phyloP scores from a whole-genome alignment of 2,888 invertebrate species.

The Nycteola revayana region DNA sequence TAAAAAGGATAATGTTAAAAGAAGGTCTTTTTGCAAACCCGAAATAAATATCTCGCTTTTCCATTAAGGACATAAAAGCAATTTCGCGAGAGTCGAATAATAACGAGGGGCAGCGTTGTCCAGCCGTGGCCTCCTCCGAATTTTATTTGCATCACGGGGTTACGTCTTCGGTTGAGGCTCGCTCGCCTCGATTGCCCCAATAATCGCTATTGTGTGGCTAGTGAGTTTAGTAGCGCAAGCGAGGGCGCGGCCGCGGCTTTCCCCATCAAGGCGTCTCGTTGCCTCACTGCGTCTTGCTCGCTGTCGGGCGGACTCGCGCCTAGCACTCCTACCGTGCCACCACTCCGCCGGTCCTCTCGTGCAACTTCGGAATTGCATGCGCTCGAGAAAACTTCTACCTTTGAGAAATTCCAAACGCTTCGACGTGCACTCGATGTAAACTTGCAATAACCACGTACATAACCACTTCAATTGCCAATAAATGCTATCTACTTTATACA shows the following conservation, averaged over 20 bases:
- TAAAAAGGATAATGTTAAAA: constrained; percentile 63
- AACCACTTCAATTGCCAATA: constrained; percentile 49
- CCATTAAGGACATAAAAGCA: constrained; percentile 79
- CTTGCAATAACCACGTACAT: constrained; percentile 60
- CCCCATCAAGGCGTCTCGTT: constrained; percentile 22
- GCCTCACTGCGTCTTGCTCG: constrained; percentile 13
- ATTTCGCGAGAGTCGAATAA: constrained; percentile 79
- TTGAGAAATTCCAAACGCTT: constrained; percentile 67
- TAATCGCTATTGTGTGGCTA: constrained; percentile 67
- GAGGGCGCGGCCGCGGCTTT: constrained; percentile 22
- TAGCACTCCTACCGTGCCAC: constrained; percentile 28
- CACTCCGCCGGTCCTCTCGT: constrained; percentile 43
- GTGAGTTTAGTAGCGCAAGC: constrained; percentile 33
- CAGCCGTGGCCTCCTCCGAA: constrained; percentile 66
- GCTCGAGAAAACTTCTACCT: constrained; percentile 69
- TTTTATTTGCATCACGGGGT: constrained; percentile 77
- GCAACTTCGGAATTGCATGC: constrained; percentile 71
- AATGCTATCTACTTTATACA: too few species aligned
- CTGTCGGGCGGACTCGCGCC: constrained; percentile 13
- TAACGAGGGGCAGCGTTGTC: constrained; percentile 77
- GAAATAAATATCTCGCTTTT: constrained; percentile 78
- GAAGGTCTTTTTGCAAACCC: constrained; percentile 60
- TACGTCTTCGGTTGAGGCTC: constrained; percentile 52
- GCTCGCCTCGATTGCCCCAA: constrained; percentile 67
- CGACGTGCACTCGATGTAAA: constrained; percentile 62